Base-by-base conservation (phyloP, 2,888 invertebrate species). In the Trissolcus brochymenae region DNA sequence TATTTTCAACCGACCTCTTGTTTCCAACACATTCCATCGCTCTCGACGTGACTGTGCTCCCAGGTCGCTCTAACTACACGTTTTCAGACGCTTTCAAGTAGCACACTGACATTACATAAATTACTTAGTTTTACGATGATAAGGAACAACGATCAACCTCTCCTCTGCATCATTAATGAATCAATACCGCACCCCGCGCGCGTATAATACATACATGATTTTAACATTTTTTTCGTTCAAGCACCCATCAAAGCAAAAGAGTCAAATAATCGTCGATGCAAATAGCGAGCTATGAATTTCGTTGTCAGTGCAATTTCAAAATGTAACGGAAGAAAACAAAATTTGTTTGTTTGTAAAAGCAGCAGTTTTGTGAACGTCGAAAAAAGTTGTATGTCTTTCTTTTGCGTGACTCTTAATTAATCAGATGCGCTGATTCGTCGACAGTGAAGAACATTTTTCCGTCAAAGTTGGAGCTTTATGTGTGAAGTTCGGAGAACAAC, bases 1-100 rank as follows among this genome's bases (percentile, higher is more conserved):
- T n/a, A n/a, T 85, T 84, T 82, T 80, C 80, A 76, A 77, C 80
- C 82, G 46, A 66, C 66, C 83, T 81, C 85, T 87, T 87, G 86
- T 87, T 86, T 82, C 83, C 85, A 81, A 82, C 84, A 83, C 84
- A 85, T 87, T 85, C 86, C 85, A 82, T 84, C 81, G 82, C 83
- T 79, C 82, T 82, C 77, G 72, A 79, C 78, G 75, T 78, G 60
- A 57, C 71, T 68, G 68, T 54, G 50, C 62, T 56, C 59, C 56
- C 59, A 46, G 62, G 50, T 71, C 50, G 65, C 57, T 68, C 71
- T 59, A 68, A 66, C 73, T 74, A 76, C 73, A 62, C 70, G 60
- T 57, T 65, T 76, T 73, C 79, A 76, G 72, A 75, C 78, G 55
- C 56, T 71, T 56, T 76, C 66, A 53, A 70, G 76, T 66, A 54